phyloP scores from a whole-genome alignment of 1,140 invertebrate species.

The Armadillidium nasatum region DNA sequence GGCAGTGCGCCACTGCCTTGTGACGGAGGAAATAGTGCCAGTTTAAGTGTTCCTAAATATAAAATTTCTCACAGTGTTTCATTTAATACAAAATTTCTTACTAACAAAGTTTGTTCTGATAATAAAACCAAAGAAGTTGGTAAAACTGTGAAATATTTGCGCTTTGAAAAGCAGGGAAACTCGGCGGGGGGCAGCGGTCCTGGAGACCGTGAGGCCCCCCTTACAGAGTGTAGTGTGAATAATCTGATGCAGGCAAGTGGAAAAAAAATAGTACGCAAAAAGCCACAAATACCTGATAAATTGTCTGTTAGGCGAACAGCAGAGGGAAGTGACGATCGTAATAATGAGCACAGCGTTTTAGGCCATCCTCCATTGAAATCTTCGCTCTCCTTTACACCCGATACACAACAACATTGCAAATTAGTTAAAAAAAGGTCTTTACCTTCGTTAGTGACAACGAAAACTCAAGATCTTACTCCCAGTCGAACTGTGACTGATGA shows the following conservation, averaged over 20 bases:
- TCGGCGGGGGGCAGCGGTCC: constrained; percentile 45
- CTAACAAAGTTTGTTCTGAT: too few relatives aligned
- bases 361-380: background rate
- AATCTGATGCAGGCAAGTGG: constrained; percentile 20
- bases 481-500: constrained; percentile 20
- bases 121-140: too few relatives aligned
- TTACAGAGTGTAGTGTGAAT: constrained; percentile 28
- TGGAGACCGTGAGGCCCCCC: constrained; percentile 45
- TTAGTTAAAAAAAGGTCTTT: constrained; percentile 19
- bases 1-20: constrained; percentile 38
- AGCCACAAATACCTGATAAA: constrained; percentile 42
- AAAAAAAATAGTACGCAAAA: constrained; percentile 30
- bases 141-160: constrained; percentile 28
- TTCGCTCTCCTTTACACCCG: background rate
- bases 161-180: constrained; percentile 26
- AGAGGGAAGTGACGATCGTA: constrained; percentile 30
- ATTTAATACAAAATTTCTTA: too few relatives aligned
- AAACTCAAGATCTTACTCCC: constrained; percentile 24
- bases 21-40: background rate
- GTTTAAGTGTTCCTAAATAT: too few relatives aligned
- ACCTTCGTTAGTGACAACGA: constrained; percentile 30
- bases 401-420: constrained; percentile 27
- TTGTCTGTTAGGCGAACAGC: constrained; percentile 32
- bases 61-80: too few relatives aligned
- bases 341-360: constrained; percentile 9